Percentiles rank a stretch among this genome's conserved stretches.
Conservation (phyloP, 2,797 vertebrate genomes). For the Chelonia mydas region DNA sequence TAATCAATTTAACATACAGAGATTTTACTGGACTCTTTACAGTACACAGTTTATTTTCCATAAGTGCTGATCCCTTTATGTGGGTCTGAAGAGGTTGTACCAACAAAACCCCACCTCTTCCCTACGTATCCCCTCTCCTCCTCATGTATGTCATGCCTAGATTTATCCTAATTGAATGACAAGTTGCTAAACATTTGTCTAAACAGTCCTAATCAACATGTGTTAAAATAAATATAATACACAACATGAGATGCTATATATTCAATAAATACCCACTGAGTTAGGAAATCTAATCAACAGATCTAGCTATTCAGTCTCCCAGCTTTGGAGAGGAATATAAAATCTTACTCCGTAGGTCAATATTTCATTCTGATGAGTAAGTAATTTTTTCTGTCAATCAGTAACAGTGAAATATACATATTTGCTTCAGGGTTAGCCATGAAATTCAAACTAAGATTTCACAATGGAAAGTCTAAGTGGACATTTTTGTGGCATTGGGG, state of each 20-base stretch:
- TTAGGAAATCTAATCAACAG: slow-evolving; percentile 26
- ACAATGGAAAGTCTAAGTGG: slow-evolving; percentile 31
- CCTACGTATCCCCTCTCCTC: not conserved
- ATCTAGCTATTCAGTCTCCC: slow-evolving; percentile 13
- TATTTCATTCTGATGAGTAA: not conserved
- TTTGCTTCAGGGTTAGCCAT: slow-evolving; percentile 11
- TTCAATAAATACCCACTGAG: slow-evolving; percentile 40
- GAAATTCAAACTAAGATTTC: slow-evolving; percentile 9
- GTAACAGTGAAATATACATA: not conserved
- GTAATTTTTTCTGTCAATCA: slow-evolving; percentile 31
- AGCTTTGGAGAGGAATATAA: slow-evolving; percentile 12
- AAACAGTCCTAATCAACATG: not conserved
- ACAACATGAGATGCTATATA: not conserved
- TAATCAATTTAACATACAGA: not conserved
- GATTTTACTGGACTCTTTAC: not conserved
- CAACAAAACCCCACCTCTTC: not conserved
- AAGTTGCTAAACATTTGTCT: not conserved
- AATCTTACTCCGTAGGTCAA: not conserved
- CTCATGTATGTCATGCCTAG: not conserved
- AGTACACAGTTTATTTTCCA: not conserved
- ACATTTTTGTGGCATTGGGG: not conserved
- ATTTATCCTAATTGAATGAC: rapidly evolving
- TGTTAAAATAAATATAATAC: slow-evolving; percentile 6
- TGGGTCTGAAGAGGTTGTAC: not conserved
- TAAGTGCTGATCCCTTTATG: not conserved